phyloP scores from a whole-genome alignment of 2,797 vertebrate genomes.

The Malurus splendens region DNA sequence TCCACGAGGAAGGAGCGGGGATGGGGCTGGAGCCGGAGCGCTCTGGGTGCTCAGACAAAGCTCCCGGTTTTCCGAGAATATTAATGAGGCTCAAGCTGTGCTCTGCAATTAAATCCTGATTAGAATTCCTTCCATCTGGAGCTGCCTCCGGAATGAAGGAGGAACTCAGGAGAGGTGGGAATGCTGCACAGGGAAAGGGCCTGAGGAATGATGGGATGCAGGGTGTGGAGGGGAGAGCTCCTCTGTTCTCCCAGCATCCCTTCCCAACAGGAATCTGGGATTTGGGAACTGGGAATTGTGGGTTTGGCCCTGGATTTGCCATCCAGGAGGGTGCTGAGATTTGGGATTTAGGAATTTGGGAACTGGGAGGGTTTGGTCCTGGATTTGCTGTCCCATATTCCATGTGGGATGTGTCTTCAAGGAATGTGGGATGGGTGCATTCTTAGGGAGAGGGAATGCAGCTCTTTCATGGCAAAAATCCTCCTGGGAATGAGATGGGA shows the following conservation, averaged over 20 bases:
- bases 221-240: not conserved
- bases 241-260: not conserved
- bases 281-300: not conserved
- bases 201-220: accelerated
- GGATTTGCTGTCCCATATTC: not conserved
- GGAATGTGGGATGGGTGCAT: not conserved
- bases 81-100: constrained; percentile 65
- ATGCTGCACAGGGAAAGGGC: not conserved
- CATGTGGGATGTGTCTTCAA: not conserved
- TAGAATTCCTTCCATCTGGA: constrained; percentile 60
- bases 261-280: not conserved
- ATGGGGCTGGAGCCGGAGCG: not conserved
- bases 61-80: constrained; percentile 32
- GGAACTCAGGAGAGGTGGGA: not conserved
- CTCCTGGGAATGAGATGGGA: not conserved
- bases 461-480: not conserved
- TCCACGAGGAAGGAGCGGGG: not conserved
- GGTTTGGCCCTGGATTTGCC: not conserved
- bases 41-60: not conserved
- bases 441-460: not conserved
- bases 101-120: constrained; percentile 65
- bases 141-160: not conserved
- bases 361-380: not conserved
- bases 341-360: too few relatives aligned
- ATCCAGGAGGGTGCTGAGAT: not conserved